Conservation (phyloP, 2,113 vertebrate species). For the Struthio camelus region DNA sequence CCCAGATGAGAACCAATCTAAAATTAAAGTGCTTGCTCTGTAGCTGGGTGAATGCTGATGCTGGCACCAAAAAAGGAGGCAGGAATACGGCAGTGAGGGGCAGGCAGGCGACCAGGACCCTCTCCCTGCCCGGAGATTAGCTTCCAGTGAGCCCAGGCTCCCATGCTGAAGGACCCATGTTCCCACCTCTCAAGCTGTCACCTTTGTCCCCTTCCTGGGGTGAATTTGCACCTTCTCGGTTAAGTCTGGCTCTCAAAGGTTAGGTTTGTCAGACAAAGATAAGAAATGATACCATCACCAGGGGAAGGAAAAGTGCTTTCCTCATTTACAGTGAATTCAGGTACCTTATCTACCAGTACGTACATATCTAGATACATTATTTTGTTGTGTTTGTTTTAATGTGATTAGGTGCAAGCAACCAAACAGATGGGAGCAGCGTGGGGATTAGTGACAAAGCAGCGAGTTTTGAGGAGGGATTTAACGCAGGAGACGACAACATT, state of each 20-base stretch:
- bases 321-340: not conserved
- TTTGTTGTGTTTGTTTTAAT: not conserved
- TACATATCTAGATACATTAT: not conserved
- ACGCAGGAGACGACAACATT: not conserved
- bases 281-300: fast-evolving
- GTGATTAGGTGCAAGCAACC: not conserved
- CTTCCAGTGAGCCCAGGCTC: not conserved
- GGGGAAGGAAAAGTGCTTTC: not conserved
- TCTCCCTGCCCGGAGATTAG: not conserved
- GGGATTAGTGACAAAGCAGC: constrained; percentile 8
- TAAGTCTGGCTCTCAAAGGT: not conserved
- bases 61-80: not conserved
- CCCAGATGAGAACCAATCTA: not conserved
- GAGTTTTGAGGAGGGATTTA: constrained; percentile 15
- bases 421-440: not conserved
- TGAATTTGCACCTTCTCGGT: not conserved
- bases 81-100: not conserved
- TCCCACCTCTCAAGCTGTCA: not conserved
- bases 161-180: fast-evolving
- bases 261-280: not conserved
- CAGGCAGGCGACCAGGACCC: not conserved
- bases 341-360: not conserved
- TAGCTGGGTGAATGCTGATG: fast-evolving
- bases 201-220: not conserved
- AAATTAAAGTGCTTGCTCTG: not conserved